Percentiles rank a stretch among this genome's conserved stretches.
Evolutionary conservation across 2,113 vertebrate genomes (phyloP).

Genomic region (Epinephelus moara): DNA sequence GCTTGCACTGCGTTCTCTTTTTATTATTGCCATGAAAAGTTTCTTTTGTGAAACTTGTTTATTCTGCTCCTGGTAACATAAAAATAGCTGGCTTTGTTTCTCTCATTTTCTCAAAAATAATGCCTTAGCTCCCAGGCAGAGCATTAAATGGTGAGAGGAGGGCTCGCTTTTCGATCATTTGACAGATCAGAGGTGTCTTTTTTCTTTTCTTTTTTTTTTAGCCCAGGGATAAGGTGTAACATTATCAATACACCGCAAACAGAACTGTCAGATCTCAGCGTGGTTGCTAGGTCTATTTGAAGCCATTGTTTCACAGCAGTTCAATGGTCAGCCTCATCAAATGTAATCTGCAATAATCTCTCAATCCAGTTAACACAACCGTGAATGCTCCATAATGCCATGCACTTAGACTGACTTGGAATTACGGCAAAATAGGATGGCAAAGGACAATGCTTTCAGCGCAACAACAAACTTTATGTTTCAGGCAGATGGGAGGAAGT

Average conservation of each 20-base stretch:
- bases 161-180: constrained; percentile 37
- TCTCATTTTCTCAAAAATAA: constrained; percentile 37
- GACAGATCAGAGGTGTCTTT: constrained; percentile 35
- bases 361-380: constrained; percentile 58
- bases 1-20: neutral
- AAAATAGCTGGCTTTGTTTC: constrained; percentile 48
- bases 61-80: constrained; percentile 12
- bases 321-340: constrained; percentile 32
- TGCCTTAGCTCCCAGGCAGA: constrained; percentile 39
- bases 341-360: constrained; percentile 60
- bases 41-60: constrained; percentile 29
- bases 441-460: neutral
- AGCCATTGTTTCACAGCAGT: constrained; percentile 31
- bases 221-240: constrained; percentile 22
- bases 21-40: constrained; percentile 16
- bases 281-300: constrained; percentile 6
- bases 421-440: neutral
- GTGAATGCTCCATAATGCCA: constrained; percentile 14
- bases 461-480: neutral
- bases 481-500: neutral
- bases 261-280: constrained; percentile 37
- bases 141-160: constrained; percentile 21
- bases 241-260: constrained; percentile 32
- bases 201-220: neutral
- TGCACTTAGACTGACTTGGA: neutral